Percentiles rank a stretch among this genome's conserved stretches.
Conservation (phyloP, 2,797 vertebrate species). For the Molossus molossus region DNA sequence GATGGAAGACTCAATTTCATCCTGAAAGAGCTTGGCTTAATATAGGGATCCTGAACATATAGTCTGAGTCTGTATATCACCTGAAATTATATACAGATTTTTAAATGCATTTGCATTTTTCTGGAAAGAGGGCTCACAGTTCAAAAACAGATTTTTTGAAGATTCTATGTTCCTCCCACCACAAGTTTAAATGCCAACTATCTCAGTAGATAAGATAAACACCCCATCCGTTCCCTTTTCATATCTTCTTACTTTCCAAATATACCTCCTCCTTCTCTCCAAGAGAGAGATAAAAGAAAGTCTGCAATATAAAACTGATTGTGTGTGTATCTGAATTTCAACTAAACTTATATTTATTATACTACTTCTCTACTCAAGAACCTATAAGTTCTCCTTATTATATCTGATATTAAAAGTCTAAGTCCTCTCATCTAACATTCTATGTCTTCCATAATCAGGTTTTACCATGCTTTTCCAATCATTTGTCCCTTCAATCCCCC, state of each 20-base stretch:
- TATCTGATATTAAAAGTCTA: neutral
- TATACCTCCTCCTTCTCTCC: neutral
- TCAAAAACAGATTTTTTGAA: neutral
- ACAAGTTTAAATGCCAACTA: slow-evolving; percentile 8
- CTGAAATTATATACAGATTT: slow-evolving; percentile 8
- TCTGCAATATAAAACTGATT: neutral
- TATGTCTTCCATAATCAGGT: neutral
- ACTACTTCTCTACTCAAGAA: neutral
- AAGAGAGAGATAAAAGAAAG: neutral
- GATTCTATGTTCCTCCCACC: neutral
- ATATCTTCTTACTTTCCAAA: slow-evolving; percentile 14
- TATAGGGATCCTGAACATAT: neutral
- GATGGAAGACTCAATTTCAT: neutral
- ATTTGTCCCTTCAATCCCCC: neutral
- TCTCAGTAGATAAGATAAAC: neutral
- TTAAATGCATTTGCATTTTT: slow-evolving; percentile 24
- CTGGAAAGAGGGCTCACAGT: neutral
- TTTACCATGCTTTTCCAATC: neutral
- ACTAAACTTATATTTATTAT: neutral
- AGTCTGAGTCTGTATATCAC: neutral
- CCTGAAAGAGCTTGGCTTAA: neutral
- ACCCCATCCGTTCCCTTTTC: neutral
- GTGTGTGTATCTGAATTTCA: neutral
- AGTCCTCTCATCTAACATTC: neutral
- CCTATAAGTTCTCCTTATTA: neutral